Evolutionary conservation across 64 coral and sea anemone species (phyloP).

Genomic region (Pocillopora damicornis): DNA sequence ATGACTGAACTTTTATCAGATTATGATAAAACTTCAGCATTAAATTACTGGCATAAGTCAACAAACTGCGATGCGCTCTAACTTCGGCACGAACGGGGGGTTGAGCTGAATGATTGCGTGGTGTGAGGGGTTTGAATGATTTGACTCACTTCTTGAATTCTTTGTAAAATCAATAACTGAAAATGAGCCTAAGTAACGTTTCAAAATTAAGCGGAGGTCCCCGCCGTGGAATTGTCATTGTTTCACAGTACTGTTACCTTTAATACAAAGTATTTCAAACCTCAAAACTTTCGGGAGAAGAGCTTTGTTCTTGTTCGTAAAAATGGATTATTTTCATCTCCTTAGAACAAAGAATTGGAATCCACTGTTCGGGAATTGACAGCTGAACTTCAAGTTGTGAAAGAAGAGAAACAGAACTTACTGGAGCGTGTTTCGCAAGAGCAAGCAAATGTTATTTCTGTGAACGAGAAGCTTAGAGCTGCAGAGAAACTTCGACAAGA

Average conservation of each 20-base stretch:
- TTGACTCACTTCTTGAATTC: not conserved
- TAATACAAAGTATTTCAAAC: not conserved
- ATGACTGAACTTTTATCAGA: not conserved
- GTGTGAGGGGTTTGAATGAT: not conserved
- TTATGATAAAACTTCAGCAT: not conserved
- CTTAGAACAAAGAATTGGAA: conserved; percentile 47
- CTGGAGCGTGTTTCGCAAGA: conserved; percentile 58
- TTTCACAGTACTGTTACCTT: not conserved
- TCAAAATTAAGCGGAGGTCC: not conserved
- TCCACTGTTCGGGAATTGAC: conserved; percentile 32
- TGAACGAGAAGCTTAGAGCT: conserved; percentile 59
- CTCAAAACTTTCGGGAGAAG: not conserved
- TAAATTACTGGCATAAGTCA: not conserved
- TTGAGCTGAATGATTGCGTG: not conserved
- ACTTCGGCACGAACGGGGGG: not conserved
- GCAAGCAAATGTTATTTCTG: conserved; percentile 66
- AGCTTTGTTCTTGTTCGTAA: not conserved
- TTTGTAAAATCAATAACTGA: not conserved
- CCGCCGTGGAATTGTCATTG: not conserved
- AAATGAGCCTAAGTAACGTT: not conserved
- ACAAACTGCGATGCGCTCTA: not conserved
- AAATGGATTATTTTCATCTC: not conserved
- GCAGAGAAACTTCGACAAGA: conserved; percentile 25
- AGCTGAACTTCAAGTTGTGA: conserved; percentile 50
- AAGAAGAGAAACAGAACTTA: conserved; percentile 59